These are phyloP conservation scores for Drosophila pseudoobscura DNA, from an alignment of 1,140 invertebrate genomes.

Conservation along the genomic window DNA sequence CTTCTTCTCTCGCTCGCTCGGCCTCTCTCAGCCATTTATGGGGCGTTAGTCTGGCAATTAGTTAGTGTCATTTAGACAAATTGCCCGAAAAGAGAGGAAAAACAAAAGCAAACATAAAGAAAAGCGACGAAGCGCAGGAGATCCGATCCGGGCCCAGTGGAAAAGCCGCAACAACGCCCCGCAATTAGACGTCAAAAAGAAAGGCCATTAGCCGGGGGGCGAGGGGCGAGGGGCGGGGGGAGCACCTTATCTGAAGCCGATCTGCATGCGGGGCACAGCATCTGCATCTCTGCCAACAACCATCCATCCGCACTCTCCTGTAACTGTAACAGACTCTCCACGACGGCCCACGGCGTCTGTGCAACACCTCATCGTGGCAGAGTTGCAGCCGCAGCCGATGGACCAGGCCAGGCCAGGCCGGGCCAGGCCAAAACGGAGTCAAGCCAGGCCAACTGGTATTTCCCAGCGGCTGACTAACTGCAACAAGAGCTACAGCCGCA, in stretches of 20 bases:
- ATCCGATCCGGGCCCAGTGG: background rate
- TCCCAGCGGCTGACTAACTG: conserved; percentile 76
- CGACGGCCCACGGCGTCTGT: conserved; percentile 72
- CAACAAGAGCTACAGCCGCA: conserved; percentile 14
- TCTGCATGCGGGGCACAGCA: conserved; percentile 48
- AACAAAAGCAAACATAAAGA: conserved; percentile 43
- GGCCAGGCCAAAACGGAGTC: conserved; percentile 29
- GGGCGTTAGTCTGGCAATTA: conserved; percentile 78
- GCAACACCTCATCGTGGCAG: conserved; percentile 59
- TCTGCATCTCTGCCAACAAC: conserved; percentile 22
- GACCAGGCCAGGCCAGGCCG: conserved; percentile 1
- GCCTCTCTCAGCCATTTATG: conserved; percentile 54
- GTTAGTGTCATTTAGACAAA: conserved; percentile 80
- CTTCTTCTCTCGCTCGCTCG: conserved; percentile 6
- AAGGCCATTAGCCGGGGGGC: conserved; percentile 58
- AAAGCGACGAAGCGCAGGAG: conserved; percentile 25
- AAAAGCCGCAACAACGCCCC: conserved; percentile 60
- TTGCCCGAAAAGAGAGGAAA: conserved; percentile 52
- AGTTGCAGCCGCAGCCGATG: conserved; percentile 5
- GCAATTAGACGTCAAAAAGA: conserved; percentile 74
- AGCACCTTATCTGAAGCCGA: conserved; percentile 50
- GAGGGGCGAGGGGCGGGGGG: background rate
- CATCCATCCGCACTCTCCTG: conserved; percentile 37
- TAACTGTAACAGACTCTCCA: conserved; percentile 51
- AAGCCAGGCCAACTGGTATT: conserved; percentile 65